Conservation (phyloP, 2,888 invertebrate genomes). For the Cyclophora albipunctata region DNA sequence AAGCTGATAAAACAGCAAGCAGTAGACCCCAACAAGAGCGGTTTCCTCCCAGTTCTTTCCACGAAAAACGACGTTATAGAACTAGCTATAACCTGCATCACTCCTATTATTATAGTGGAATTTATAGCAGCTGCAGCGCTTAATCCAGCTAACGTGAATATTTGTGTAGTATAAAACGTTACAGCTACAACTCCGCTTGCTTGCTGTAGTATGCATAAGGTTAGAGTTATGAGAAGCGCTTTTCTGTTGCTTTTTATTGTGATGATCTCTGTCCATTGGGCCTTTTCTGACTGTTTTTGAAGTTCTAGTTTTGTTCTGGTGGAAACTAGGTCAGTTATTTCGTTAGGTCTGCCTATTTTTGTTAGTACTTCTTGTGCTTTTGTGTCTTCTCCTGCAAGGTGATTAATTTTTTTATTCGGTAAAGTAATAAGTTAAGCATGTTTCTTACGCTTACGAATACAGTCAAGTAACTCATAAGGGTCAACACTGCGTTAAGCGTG, state of each 20-base stretch:
- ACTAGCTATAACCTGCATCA: slow-evolving; percentile 33
- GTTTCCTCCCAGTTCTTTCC: slow-evolving; percentile 36
- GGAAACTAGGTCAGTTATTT: slow-evolving; percentile 24
- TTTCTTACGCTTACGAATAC: too few species aligned
- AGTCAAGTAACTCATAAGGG: too few species aligned
- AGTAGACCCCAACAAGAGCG: slow-evolving; percentile 35
- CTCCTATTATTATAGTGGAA: slow-evolving; percentile 39
- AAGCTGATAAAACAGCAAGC: slow-evolving; percentile 33
- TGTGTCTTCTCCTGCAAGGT: slow-evolving; percentile 28
- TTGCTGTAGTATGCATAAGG: slow-evolving; percentile 31
- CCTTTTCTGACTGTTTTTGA: slow-evolving; percentile 8
- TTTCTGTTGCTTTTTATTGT: slow-evolving; percentile 32
- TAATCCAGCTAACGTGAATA: slow-evolving; percentile 34
- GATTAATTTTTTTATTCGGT: too few species aligned
- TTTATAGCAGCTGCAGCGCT: slow-evolving; percentile 32
- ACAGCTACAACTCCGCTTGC: slow-evolving; percentile 36
- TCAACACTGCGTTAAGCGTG: too few species aligned
- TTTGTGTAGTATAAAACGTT: slow-evolving; percentile 32
- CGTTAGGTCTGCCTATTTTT: slow-evolving; percentile 34
- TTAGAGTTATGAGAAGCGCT: slow-evolving; percentile 32
- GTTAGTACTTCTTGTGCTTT: slow-evolving; percentile 25
- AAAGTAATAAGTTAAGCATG: not conserved
- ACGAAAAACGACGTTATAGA: slow-evolving; percentile 35
- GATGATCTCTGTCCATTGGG: slow-evolving; percentile 34
- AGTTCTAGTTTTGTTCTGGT: slow-evolving; percentile 16